A percentile compares a stretch with the other conserved stretches of the same genome.
These are phyloP conservation scores for Celastrina argiolus DNA, from an alignment of 2,888 invertebrate genomes.

Conservation along the genomic window DNA sequence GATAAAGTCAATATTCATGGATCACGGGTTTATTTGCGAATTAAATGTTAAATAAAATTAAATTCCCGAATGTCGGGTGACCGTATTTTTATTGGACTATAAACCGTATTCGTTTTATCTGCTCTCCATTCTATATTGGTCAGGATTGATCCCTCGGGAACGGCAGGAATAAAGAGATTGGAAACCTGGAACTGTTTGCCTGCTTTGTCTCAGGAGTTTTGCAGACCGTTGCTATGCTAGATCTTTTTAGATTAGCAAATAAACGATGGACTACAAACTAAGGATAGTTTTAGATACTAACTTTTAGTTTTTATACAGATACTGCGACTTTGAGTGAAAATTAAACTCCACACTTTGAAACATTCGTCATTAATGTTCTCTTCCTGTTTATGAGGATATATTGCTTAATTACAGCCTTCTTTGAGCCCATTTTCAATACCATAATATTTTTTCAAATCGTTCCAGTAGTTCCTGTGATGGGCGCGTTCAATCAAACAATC, in stretches of 20 bases:
- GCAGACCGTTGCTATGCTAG: neutral
- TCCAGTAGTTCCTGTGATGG: too few species aligned
- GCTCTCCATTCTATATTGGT: conserved; percentile 12
- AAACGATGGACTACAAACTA: neutral
- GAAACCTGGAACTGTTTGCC: neutral
- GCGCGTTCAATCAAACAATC: too few species aligned
- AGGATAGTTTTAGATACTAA: too few species aligned
- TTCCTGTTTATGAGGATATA: too few species aligned
- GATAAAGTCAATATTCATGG: conserved; percentile 15
- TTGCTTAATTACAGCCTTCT: too few species aligned
- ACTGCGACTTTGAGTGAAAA: too few species aligned
- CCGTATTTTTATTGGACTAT: conserved; percentile 19
- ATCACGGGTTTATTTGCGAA: conserved; percentile 9
- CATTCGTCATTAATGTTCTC: too few species aligned
- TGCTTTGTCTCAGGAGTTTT: neutral
- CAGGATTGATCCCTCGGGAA: conserved; percentile 10
- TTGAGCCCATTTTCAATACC: too few species aligned
- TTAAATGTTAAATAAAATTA: conserved; percentile 19
- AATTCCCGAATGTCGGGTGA: conserved; percentile 16
- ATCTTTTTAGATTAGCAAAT: neutral
- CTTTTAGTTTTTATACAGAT: too few species aligned
- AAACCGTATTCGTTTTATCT: conserved; percentile 16
- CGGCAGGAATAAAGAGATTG: neutral
- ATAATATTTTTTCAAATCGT: too few species aligned
- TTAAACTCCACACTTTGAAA: too few species aligned